A percentile compares a stretch with the other conserved stretches of the same genome.
Conservation (phyloP, 2,888 invertebrate species). For the Mythimna lalbum region DNA sequence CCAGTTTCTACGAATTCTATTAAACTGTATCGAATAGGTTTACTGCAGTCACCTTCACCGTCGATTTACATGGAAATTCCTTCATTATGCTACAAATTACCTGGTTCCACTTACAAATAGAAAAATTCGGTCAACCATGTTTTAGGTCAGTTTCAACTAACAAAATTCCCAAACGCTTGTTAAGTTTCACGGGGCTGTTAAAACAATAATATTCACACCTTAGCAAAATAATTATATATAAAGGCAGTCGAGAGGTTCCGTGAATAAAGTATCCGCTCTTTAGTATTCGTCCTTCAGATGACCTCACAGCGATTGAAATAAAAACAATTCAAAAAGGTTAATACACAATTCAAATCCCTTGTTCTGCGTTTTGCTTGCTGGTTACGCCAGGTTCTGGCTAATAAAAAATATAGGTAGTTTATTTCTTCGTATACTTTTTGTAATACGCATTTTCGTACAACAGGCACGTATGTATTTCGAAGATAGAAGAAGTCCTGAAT, state of each 20-base stretch:
- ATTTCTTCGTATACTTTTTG: constrained; percentile 1
- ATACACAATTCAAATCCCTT: constrained; percentile 18
- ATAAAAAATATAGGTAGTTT: neutral
- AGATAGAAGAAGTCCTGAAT: neutral
- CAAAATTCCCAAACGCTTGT: constrained; percentile 6
- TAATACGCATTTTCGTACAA: neutral
- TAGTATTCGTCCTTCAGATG: constrained; percentile 12
- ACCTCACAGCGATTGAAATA: constrained; percentile 15
- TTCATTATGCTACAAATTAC: neutral
- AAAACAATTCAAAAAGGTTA: constrained; percentile 12
- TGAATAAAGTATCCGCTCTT: constrained; percentile 10
- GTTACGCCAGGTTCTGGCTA: neutral
- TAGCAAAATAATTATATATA: neutral
- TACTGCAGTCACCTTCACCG: neutral
- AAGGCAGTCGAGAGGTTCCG: constrained; percentile 21
- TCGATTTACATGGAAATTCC: neutral
- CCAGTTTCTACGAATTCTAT: neutral
- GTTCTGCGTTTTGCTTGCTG: neutral
- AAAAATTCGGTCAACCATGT: constrained; percentile 27
- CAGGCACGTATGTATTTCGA: neutral
- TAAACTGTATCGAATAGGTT: neutral
- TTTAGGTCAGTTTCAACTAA: constrained; percentile 8
- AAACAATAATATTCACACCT: constrained; percentile 4
- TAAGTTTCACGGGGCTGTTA: constrained; percentile 6
- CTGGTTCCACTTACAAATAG: neutral